These are phyloP conservation scores for Argentina silus DNA, from an alignment of 2,797 vertebrate species.

Conservation along the genomic window DNA sequence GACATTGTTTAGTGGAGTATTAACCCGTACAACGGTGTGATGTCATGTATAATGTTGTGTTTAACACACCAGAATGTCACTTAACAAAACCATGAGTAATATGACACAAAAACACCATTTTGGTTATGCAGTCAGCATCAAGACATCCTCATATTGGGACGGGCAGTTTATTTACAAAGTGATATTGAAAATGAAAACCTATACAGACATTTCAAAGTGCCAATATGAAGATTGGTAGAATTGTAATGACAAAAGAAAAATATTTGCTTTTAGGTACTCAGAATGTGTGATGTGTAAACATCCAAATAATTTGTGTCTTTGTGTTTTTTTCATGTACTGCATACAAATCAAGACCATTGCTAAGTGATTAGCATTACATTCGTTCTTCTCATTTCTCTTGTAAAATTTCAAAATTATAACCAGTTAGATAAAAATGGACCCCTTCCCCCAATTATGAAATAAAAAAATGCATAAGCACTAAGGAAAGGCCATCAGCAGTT, in stretches of 20 bases:
- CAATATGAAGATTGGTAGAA: neutral
- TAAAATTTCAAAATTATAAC: neutral
- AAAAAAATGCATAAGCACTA: constrained; percentile 64
- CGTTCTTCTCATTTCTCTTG: neutral
- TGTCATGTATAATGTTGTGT: neutral
- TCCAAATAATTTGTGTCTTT: neutral
- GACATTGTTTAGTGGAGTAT: neutral
- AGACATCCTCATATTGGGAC: constrained; percentile 9
- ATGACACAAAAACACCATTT: neutral
- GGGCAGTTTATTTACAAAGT: constrained; percentile 57
- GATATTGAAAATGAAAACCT: constrained; percentile 41
- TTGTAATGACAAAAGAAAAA: neutral
- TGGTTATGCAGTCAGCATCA: constrained; percentile 20
- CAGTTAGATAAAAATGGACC: neutral
- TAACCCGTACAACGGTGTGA: neutral
- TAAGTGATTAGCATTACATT: neutral
- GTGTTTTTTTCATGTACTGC: neutral
- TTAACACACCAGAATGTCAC: neutral
- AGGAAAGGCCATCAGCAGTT: constrained; percentile 61
- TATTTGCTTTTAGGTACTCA: neutral
- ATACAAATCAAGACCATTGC: neutral
- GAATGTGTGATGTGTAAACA: constrained; percentile 1
- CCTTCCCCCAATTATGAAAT: constrained; percentile 21
- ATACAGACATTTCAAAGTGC: constrained; percentile 39
- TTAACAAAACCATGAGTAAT: neutral